Evolutionary conservation across 1,140 invertebrate species (phyloP), one percentile per base, ranked within the genome.

Genomic region (Micrasema minimum): DNA sequence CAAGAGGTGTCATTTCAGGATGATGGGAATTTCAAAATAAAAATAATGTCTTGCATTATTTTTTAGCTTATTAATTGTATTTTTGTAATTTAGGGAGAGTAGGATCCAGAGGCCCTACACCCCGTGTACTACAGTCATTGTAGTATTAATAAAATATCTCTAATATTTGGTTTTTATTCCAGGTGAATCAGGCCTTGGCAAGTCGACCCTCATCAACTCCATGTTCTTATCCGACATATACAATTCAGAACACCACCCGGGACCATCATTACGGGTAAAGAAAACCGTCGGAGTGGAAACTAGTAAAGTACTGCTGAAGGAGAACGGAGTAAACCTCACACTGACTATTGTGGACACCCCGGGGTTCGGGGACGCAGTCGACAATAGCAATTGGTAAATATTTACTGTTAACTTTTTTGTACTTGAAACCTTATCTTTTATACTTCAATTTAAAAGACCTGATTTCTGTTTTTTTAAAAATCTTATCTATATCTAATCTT

Each of bases 171-270:
- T 53, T 59, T 74, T 75, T 61, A 78, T 81, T 84, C 53, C 86
- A 90, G 95, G 95, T 76, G 96, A 98, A 85, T 96, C 96, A 20
- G 98, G 98, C 10, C 85, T 99, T 26, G 98, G 98, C 23, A 99
- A 99, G 85, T 99, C 97, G 9, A 99, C 98, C 7, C 86, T 99
- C 77, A 97, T 99, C 79, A 99, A 99, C 85, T 99, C 98, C n/a
- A 92, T 99, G 89, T 99, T 99, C 85, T 87, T 99, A 53, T 93
- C 97, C 67, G 98, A 99, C 77, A 94, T 98, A 76, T 97, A 98
- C 83, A 95, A 94, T 77, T 85, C 89, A 50, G 94, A 96, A 78
- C 87, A 89, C 73, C 91, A 95, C 84, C 94, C 94, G 11, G 95
- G 95, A 10, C 95, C 95, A 0, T 96, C 94, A 77, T 88, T 93